Conservation (phyloP, 53 echinoderm and acorn worm genomes). For the Stichopus horrens region DNA sequence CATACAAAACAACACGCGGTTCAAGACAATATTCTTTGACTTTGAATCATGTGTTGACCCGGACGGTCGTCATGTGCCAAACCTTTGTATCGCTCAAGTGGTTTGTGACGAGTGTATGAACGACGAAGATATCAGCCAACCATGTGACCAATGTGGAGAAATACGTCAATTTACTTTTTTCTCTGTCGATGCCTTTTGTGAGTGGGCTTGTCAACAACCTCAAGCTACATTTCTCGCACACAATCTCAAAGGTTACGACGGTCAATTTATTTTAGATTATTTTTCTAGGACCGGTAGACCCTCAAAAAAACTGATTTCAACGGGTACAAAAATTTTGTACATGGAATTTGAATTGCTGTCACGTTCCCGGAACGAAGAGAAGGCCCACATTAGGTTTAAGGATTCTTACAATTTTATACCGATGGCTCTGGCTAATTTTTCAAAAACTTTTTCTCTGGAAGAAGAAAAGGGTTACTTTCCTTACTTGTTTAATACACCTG, state of each 20-base stretch:
- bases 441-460: conserved; percentile 22
- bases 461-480: conserved; percentile 26
- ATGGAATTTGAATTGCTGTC: conserved; percentile 11
- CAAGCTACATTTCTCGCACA: conserved; percentile 5
- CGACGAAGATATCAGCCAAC: background rate
- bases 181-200: conserved; percentile 21
- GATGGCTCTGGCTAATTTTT: background rate
- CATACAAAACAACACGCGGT: too few relatives aligned
- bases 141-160: background rate
- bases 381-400: conserved; percentile 19
- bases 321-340: background rate
- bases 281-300: background rate
- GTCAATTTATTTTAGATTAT: conserved; percentile 10
- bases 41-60: too few relatives aligned
- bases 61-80: too few relatives aligned
- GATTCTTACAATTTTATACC: conserved; percentile 38
- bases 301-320: background rate
- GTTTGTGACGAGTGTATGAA: too few relatives aligned
- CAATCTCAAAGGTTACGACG: conserved; percentile 36
- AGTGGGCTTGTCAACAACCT: conserved; percentile 14
- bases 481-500: conserved; percentile 23
- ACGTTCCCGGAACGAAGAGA: background rate
- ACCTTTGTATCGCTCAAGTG: too few relatives aligned
- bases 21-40: too few relatives aligned
- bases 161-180: background rate